Evolutionary conservation across 2,113 vertebrate species (phyloP).

Genomic region (Anhinga rufa): DNA sequence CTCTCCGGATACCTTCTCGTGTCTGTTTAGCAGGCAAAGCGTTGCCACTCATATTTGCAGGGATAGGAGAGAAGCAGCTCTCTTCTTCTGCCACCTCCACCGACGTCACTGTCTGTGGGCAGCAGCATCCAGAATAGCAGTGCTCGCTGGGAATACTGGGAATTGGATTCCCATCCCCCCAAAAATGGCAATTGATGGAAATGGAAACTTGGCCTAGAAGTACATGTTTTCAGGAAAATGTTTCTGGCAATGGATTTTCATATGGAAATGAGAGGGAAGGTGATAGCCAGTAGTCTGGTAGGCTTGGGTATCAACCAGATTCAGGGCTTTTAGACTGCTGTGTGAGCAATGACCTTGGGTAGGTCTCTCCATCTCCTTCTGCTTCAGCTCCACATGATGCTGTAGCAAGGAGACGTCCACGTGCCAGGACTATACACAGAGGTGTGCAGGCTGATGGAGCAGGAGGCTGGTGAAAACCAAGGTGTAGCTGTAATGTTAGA

Average conservation of each 20-base stretch:
- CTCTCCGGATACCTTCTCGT: not conserved
- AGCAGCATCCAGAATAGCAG: not conserved
- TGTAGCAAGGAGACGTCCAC: not conserved
- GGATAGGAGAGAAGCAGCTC: not conserved
- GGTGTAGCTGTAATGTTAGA: not conserved
- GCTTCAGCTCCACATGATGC: not conserved
- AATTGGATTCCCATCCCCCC: not conserved
- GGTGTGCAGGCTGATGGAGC: not conserved
- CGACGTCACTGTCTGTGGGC: not conserved
- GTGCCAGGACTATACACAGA: not conserved
- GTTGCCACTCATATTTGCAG: not conserved
- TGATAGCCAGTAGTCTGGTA: not conserved
- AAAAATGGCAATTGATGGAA: not conserved
- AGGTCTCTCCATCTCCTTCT: not conserved
- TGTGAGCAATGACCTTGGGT: not conserved
- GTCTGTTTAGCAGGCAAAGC: not conserved
- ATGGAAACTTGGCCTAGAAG: not conserved
- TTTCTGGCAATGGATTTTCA: not conserved
- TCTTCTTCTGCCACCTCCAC: not conserved
- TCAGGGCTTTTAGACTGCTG: not conserved
- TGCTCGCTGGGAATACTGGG: not conserved
- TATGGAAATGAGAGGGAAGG: not conserved
- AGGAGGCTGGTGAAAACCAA: not conserved
- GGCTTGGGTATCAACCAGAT: not conserved
- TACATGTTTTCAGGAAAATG: not conserved